Conservation (phyloP, 2,888 invertebrate genomes). For the Xylota sylvarum region DNA sequence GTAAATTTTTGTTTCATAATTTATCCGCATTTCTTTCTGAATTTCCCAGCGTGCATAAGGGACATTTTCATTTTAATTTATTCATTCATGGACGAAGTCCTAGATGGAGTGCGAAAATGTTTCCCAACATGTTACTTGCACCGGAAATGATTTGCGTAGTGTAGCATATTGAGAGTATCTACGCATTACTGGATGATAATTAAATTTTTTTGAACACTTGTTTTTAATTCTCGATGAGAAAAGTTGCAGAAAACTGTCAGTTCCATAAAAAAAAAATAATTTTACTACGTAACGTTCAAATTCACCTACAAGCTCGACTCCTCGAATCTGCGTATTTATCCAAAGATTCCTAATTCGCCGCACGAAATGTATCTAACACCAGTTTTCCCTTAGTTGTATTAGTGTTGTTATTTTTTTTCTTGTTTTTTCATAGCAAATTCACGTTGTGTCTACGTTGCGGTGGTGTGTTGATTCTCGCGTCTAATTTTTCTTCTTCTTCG, state of each 20-base stretch:
- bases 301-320: background rate
- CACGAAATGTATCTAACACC: conserved; percentile 10
- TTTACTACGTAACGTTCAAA: background rate
- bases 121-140: background rate
- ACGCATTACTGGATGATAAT: background rate
- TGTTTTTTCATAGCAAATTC: background rate
- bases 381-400: conserved; percentile 6
- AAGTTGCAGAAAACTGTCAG: background rate
- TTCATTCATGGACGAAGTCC: too few species aligned
- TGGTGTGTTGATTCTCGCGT: conserved; percentile 23
- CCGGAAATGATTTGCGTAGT: background rate
- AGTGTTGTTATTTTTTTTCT: conserved; percentile 21
- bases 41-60: conserved; percentile 9
- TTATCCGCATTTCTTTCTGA: background rate
- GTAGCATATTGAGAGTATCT: background rate
- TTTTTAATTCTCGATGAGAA: background rate
- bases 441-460: conserved; percentile 45
- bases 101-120: background rate
- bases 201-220: background rate
- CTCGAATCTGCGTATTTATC: background rate
- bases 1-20: background rate
- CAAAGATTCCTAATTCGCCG: conserved; percentile 23
- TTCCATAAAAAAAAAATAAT: too few species aligned
- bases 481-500: conserved; percentile 36
- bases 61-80: background rate